phyloP scores from a whole-genome alignment of 2,797 vertebrate species.

The Acropternis orthonyx region DNA sequence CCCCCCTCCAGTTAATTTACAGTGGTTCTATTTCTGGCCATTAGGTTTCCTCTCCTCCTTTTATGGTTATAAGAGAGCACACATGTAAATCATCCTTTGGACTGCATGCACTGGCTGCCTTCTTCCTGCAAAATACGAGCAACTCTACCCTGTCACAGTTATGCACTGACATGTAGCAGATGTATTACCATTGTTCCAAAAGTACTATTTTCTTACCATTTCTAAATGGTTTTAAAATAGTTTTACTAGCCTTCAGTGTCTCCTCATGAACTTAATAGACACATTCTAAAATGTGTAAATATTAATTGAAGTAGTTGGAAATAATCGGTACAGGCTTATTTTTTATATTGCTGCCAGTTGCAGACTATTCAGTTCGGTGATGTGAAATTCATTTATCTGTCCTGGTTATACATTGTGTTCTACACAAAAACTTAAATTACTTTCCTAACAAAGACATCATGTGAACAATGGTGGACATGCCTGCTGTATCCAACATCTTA shows the following conservation, averaged over 20 bases:
- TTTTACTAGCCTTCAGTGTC: not conserved
- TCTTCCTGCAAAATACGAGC: constrained; percentile 29
- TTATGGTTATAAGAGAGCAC: constrained; percentile 18
- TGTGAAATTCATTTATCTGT: constrained; percentile 28
- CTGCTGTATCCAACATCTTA: constrained; percentile 28
- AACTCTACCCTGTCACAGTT: not conserved
- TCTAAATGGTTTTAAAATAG: not conserved
- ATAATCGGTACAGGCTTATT: not conserved
- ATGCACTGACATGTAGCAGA: not conserved
- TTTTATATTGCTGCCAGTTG: not conserved
- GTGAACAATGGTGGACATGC: constrained; percentile 43
- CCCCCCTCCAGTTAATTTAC: not conserved
- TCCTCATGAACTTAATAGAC: not conserved
- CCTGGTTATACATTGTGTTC: constrained; percentile 43
- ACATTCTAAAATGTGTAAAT: not conserved
- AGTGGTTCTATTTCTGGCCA: constrained; percentile 38
- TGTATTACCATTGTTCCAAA: constrained; percentile 15
- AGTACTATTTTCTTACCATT: not conserved
- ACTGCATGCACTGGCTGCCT: not conserved
- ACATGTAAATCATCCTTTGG: constrained; percentile 22
- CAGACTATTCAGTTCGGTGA: not conserved
- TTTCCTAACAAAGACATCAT: constrained; percentile 59
- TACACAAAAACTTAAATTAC: constrained; percentile 59
- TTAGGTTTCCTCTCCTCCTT: constrained; percentile 62
- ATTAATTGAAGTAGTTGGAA: not conserved